Evolutionary conservation across 2,797 vertebrate genomes (phyloP).

Genomic region (Helostoma temminkii): DNA sequence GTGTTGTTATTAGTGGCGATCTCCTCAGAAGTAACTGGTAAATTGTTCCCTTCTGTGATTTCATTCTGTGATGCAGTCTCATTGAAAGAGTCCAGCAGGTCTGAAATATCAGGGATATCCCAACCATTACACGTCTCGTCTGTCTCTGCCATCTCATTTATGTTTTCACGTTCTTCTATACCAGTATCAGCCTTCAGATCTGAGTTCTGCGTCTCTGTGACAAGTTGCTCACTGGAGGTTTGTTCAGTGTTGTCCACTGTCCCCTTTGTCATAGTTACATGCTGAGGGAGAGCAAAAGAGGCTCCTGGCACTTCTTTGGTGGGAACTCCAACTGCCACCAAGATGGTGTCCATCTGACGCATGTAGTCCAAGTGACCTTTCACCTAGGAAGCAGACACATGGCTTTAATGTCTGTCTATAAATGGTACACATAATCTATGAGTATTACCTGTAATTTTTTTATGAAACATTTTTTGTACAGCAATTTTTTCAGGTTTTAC

Average conservation of each 20-base stretch:
- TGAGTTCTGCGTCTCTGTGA: slow-evolving; percentile 14
- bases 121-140: slow-evolving; percentile 72
- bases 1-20: neutral
- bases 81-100: slow-evolving; percentile 80
- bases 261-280: slow-evolving; percentile 34
- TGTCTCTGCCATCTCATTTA: slow-evolving; percentile 10
- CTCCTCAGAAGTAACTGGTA: slow-evolving; percentile 14
- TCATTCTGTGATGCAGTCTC: slow-evolving; percentile 57
- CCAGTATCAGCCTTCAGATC: slow-evolving; percentile 23
- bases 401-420: slow-evolving; percentile 3
- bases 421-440: neutral
- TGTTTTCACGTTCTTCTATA: slow-evolving; percentile 17
- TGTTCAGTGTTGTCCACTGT: slow-evolving; percentile 38
- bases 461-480: slow-evolving; percentile 15
- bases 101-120: slow-evolving; percentile 87
- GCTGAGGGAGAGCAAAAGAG: slow-evolving; percentile 46
- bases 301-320: slow-evolving; percentile 85
- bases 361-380: slow-evolving; percentile 98
- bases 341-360: slow-evolving; percentile 95
- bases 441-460: slow-evolving; percentile 15
- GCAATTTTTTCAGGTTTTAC: neutral
- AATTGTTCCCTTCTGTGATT: slow-evolving; percentile 15
- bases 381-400: slow-evolving; percentile 82
- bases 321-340: slow-evolving; percentile 91
- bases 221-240: slow-evolving; percentile 29